phyloP scores from a whole-genome alignment of 2,888 invertebrate genomes.

The Rhamphomyia laevipes region DNA sequence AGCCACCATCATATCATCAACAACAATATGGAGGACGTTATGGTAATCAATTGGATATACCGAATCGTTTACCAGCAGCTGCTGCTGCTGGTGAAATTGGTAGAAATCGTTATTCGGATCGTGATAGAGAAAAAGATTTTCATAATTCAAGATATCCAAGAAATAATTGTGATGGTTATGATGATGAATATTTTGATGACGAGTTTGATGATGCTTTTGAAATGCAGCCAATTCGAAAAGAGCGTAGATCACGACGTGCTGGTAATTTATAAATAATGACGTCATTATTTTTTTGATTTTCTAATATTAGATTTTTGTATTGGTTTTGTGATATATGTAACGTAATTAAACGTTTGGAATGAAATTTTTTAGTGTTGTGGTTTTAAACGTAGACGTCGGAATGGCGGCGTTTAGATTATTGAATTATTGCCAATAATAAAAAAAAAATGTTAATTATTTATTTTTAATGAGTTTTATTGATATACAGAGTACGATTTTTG shows the following conservation, averaged over 20 bases:
- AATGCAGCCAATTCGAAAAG: slow-evolving; percentile 17
- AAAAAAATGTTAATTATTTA: too few species aligned
- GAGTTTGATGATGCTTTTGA: slow-evolving; percentile 31
- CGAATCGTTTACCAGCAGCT: slow-evolving; percentile 20
- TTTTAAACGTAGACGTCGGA: too few species aligned
- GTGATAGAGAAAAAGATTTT: neutral
- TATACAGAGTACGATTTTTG: too few species aligned
- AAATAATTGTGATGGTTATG: slow-evolving; percentile 15
- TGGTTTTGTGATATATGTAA: too few species aligned
- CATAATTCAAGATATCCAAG: slow-evolving; percentile 12
- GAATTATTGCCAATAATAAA: too few species aligned
- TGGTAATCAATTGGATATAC: slow-evolving; percentile 22
- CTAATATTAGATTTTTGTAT: too few species aligned
- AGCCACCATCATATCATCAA: slow-evolving; percentile 12
- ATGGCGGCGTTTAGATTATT: too few species aligned
- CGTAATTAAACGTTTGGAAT: too few species aligned
- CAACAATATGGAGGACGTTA: neutral
- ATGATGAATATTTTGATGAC: slow-evolving; percentile 21
- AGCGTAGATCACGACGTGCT: slow-evolving; percentile 15
- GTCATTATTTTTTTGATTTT: neutral
- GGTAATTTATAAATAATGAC: neutral
- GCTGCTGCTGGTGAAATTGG: neutral
- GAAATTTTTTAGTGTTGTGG: too few species aligned
- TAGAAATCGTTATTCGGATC: neutral
- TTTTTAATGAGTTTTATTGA: too few species aligned